Conservation (phyloP, 2,113 vertebrate genomes). For the Phodopus roborovskii region DNA sequence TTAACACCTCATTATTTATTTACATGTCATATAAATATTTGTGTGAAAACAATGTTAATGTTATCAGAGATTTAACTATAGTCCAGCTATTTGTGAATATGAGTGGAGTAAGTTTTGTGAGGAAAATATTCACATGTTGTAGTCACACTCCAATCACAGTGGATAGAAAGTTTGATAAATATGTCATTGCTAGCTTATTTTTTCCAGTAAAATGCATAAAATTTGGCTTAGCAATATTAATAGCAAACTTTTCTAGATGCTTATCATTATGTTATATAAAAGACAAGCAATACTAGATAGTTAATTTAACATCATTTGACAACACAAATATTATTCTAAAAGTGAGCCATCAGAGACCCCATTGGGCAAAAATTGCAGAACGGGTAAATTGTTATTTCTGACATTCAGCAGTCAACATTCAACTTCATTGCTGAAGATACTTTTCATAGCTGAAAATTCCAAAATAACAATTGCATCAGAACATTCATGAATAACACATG, state of each 20-base stretch:
- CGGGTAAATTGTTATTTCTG: constrained; percentile 69
- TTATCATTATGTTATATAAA: constrained; percentile 57
- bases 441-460: constrained; percentile 70
- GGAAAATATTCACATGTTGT: constrained; percentile 9
- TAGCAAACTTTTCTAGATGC: constrained; percentile 25
- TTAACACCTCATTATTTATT: background rate
- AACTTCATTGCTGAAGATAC: constrained; percentile 33
- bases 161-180: constrained; percentile 23
- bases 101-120: background rate
- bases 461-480: constrained; percentile 73
- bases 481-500: constrained; percentile 72
- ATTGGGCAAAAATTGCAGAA: constrained; percentile 66
- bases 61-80: background rate
- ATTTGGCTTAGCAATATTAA: constrained; percentile 39
- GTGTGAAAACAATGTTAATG: constrained; percentile 19
- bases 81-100: background rate
- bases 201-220: constrained; percentile 13
- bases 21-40: background rate
- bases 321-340: constrained; percentile 67
- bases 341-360: constrained; percentile 56
- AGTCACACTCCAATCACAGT: background rate
- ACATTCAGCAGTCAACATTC: constrained; percentile 64
- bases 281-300: constrained; percentile 50
- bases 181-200: constrained; percentile 49
- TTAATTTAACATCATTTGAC: constrained; percentile 71